Percentiles rank a stretch among this genome's conserved stretches.
phyloP scores from a whole-genome alignment of 2,797 vertebrate species.

The Mormyrops attenuatus region DNA sequence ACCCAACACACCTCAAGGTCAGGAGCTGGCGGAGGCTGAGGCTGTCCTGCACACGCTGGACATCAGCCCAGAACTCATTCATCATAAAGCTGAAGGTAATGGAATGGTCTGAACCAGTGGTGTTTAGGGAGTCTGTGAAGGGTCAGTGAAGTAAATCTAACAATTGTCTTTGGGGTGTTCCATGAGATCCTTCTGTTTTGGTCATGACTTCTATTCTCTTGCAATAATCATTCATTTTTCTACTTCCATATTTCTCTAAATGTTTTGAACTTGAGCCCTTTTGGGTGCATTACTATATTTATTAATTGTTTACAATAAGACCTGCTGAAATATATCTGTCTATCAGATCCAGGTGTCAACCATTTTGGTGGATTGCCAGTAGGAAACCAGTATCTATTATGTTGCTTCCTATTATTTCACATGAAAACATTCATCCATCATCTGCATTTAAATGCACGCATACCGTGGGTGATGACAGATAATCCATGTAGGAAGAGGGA shows the following conservation, averaged over 20 bases:
- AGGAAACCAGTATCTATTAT: not conserved
- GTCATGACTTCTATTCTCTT: not conserved
- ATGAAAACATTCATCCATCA: not conserved
- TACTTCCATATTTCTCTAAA: not conserved
- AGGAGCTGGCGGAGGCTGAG: constrained; percentile 51
- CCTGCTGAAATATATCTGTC: not conserved
- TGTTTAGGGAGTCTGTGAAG: not conserved
- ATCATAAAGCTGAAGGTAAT: constrained; percentile 53
- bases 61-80: constrained; percentile 23
- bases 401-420: not conserved
- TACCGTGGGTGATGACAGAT: not conserved
- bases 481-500: not conserved
- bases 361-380: not conserved
- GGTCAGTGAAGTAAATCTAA: not conserved
- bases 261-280: not conserved
- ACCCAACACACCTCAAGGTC: constrained; percentile 54
- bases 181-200: not conserved
- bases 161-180: not conserved
- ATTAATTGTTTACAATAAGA: not conserved
- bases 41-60: constrained; percentile 37
- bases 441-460: not conserved
- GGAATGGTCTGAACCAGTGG: constrained; percentile 28
- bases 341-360: not conserved
- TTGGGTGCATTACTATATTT: not conserved
- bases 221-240: not conserved